phyloP scores from a whole-genome alignment of 1,140 invertebrate species.

The Pseudobourletiella spinata region DNA sequence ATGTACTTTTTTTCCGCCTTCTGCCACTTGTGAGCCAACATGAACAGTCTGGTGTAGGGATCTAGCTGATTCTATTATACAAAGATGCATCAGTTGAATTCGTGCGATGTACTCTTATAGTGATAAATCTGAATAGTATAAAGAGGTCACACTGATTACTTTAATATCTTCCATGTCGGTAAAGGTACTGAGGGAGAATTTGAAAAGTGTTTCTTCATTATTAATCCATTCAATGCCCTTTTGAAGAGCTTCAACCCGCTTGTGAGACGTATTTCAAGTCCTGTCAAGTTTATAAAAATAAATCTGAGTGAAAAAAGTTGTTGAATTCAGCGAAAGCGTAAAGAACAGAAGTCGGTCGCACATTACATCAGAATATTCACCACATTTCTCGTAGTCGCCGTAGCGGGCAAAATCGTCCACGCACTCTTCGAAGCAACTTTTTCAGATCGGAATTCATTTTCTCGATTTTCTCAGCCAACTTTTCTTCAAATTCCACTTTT shows the following conservation, averaged over 20 bases:
- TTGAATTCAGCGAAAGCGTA: neutral
- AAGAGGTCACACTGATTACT: neutral
- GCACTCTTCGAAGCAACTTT: slow-evolving; percentile 56
- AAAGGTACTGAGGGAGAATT: slow-evolving; percentile 60
- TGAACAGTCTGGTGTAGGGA: slow-evolving; percentile 48
- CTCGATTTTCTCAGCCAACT: slow-evolving; percentile 55
- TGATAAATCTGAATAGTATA: no score
- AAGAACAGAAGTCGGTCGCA: neutral
- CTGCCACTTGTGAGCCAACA: slow-evolving; percentile 60
- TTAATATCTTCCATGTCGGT: slow-evolving; percentile 18
- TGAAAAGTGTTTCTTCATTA: slow-evolving; percentile 75
- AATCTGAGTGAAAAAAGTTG: neutral
- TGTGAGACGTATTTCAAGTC: slow-evolving; percentile 63
- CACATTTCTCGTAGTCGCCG: slow-evolving; percentile 45
- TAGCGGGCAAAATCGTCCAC: slow-evolving; percentile 37
- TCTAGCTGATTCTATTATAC: slow-evolving; percentile 41
- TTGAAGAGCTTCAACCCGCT: slow-evolving; percentile 61
- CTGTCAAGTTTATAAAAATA: no score
- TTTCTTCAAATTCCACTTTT: slow-evolving; percentile 71
- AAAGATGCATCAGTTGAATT: no score
- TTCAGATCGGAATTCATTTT: slow-evolving; percentile 58
- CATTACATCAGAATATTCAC: slow-evolving; percentile 41
- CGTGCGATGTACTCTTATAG: no score
- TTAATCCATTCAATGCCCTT: slow-evolving; percentile 74
- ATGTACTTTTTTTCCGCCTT: slow-evolving; percentile 75